Conservation (phyloP, 1,140 invertebrate species). For the Cherax destructor region DNA sequence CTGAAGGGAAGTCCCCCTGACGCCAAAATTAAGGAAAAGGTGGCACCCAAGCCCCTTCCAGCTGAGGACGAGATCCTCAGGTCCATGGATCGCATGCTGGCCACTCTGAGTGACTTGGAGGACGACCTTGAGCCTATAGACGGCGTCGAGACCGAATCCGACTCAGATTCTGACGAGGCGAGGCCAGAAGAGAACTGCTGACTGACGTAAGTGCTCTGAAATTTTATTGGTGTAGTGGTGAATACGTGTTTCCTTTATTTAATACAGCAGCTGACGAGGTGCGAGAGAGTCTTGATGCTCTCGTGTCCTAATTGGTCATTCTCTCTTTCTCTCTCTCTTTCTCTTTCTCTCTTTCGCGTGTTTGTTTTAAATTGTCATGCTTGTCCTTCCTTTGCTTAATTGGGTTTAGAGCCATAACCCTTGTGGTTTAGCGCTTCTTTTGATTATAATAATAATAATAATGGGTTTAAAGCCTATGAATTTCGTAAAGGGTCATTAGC, state of each 20-base stretch:
- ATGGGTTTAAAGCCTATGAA: too few relatives aligned
- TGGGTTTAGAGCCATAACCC: too few relatives aligned
- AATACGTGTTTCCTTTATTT: too few relatives aligned
- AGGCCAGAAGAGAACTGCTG: slow-evolving; percentile 84
- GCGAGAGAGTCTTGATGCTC: too few relatives aligned
- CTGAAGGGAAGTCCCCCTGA: slow-evolving; percentile 43
- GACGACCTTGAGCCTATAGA: slow-evolving; percentile 69
- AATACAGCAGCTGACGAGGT: too few relatives aligned
- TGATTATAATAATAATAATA: too few relatives aligned
- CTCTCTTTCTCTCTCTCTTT: too few relatives aligned
- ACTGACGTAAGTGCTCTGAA: slow-evolving; percentile 82
- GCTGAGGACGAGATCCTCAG: slow-evolving; percentile 61
- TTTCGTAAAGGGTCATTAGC: too few relatives aligned
- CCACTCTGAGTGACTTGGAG: slow-evolving; percentile 68
- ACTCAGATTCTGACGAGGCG: slow-evolving; percentile 79
- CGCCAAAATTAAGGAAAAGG: not conserved
- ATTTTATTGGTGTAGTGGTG: not conserved
- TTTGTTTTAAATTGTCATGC: too few relatives aligned
- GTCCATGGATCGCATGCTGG: slow-evolving; percentile 69
- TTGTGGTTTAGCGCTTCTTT: too few relatives aligned
- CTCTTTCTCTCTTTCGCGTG: too few relatives aligned
- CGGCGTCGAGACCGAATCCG: slow-evolving; percentile 75
- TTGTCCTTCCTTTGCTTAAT: too few relatives aligned
- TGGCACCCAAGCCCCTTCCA: slow-evolving; percentile 9
- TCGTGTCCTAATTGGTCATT: not conserved